Evolutionary conservation across 2,797 vertebrate species (phyloP).

Genomic region (Selene dorsalis): DNA sequence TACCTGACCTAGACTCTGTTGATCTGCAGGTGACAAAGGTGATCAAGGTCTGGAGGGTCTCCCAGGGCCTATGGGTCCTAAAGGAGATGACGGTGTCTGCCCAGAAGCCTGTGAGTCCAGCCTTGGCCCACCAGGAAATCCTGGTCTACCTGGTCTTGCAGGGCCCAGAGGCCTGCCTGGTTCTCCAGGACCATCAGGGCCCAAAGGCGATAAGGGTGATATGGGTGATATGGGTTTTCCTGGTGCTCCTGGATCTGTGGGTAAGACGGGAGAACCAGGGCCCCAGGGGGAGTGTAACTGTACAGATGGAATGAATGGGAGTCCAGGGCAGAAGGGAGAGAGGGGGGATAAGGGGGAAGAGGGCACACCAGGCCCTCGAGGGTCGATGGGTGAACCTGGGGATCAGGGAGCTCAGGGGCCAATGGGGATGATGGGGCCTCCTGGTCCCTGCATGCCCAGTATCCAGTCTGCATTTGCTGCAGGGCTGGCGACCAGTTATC

Average conservation of each 20-base stretch:
- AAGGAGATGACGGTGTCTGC: constrained; percentile 75
- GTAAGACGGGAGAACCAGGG: constrained; percentile 69
- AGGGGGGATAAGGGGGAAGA: constrained; percentile 39
- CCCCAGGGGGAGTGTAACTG: constrained; percentile 66
- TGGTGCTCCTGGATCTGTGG: constrained; percentile 56
- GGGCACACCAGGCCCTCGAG: constrained; percentile 35
- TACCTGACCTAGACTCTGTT: constrained; percentile 5
- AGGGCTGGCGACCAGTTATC: constrained; percentile 48
- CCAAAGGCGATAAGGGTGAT: constrained; percentile 71
- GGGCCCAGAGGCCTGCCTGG: constrained; percentile 72
- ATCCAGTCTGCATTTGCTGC: constrained; percentile 77
- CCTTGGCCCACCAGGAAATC: constrained; percentile 55
- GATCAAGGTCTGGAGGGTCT: constrained; percentile 67
- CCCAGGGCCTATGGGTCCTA: constrained; percentile 66
- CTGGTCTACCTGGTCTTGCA: constrained; percentile 68
- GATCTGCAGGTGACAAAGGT: constrained; percentile 78
- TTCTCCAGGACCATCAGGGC: constrained; percentile 43
- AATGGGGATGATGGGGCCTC: constrained; percentile 67
- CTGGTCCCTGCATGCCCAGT: constrained; percentile 76
- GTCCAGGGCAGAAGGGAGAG: constrained; percentile 39
- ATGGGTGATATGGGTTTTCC: constrained; percentile 59
- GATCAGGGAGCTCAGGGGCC: constrained; percentile 63
- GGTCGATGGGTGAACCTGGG: constrained; percentile 34
- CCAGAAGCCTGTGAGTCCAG: constrained; percentile 62
- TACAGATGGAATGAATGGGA: constrained; percentile 47